These are phyloP conservation scores for Diprion similis DNA, from an alignment of 1,140 invertebrate species.

Conservation along the genomic window DNA sequence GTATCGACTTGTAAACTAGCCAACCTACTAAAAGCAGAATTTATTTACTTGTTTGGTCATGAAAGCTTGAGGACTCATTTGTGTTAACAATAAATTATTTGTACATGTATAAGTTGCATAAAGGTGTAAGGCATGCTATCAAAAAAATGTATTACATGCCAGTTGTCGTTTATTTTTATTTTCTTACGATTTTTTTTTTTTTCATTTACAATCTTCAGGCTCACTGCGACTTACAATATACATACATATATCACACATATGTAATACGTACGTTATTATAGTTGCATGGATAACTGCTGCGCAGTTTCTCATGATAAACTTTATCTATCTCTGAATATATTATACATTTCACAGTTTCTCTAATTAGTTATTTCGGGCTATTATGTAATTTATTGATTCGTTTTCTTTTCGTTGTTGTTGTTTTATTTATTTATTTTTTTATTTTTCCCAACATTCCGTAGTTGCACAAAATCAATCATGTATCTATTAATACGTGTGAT, in stretches of 20 bases:
- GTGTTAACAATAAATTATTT: background rate
- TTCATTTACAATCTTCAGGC: slow-evolving; percentile 3
- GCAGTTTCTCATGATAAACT: slow-evolving; percentile 1
- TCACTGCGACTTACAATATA: slow-evolving; percentile 12
- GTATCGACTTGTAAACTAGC: too few species aligned
- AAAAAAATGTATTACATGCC: background rate
- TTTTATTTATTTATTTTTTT: too few species aligned
- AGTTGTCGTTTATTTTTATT: background rate
- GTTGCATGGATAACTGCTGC: slow-evolving; percentile 33
- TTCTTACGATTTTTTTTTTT: background rate
- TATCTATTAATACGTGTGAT: too few species aligned
- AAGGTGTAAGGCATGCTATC: background rate
- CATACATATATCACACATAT: background rate
- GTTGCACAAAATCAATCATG: too few species aligned
- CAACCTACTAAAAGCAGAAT: too few species aligned
- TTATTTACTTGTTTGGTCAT: too few species aligned
- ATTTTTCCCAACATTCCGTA: too few species aligned
- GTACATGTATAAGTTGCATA: background rate
- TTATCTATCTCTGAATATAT: slow-evolving; percentile 36
- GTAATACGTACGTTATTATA: slow-evolving; percentile 22
- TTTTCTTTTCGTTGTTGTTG: background rate
- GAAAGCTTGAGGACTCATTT: background rate
- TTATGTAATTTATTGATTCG: slow-evolving; percentile 38
- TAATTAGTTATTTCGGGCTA: slow-evolving; percentile 44
- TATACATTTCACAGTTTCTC: slow-evolving; percentile 55